Base-by-base conservation (phyloP, 2,113 vertebrate species). In the Rhynchomys soricoides region DNA sequence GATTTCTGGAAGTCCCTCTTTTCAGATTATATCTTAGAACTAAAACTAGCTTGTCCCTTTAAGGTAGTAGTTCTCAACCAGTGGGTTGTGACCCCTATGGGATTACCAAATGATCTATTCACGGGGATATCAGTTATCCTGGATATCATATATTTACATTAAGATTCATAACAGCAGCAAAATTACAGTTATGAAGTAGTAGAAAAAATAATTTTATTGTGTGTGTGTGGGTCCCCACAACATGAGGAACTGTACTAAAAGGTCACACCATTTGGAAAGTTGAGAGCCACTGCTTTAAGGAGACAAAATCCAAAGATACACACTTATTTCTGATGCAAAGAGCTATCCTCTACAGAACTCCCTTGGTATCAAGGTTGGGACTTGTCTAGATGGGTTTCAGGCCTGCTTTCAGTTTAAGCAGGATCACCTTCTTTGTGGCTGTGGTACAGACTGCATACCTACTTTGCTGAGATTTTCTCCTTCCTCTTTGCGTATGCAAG, bases 401-500 rank as follows among this genome's bases (percentile, higher is more conserved):
- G 92, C 95, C 86, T 93, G 89, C 48, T 95, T 97, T 96, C 93
- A 89, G 89, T 50, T 82, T 75, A 37, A 94, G 91, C 81, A 91
- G 91, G 96, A 91, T 83, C 71, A 29, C 22, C 68, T 95, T 85
- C 86, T 94, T 93, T n/a, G 34, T 85, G 77, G 52, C 85, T 89
- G 68, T 79, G 48, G 19, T 90, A 43, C 0, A 1, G 90, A 0
- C 4, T 77, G 81, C 78, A 93, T 24, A n/a, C 82, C 95, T 92
- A 79, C 93, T 97, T 96, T 48, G 85, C 95, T 87, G 86, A 95
- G 94, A 95, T 52, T 95, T 94, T 95, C 17, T 88, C 83, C 70
- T 87, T 40, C 59, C 96, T 97, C 97, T 94, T 98, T 98, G 97
- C 97, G 97, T 98, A 98, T 98, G 94, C 98, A 98, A 96, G 94